Conservation (phyloP, 2,113 vertebrate genomes). For the Xenus cinereus region DNA sequence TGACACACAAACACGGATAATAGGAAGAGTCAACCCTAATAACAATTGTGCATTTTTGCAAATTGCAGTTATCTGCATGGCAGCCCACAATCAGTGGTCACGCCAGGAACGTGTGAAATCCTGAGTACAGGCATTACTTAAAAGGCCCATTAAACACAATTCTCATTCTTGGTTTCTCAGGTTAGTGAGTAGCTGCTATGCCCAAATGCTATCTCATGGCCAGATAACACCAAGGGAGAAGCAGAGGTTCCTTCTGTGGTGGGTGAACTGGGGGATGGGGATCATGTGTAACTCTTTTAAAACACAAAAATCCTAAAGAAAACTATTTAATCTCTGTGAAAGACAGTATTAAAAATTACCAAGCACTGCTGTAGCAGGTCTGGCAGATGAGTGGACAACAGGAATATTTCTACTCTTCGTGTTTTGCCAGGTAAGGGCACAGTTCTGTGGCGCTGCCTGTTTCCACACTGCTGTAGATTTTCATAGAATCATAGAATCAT, state of each 20-base stretch:
- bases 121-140: not conserved
- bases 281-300: not conserved
- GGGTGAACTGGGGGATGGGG: not conserved
- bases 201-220: not conserved
- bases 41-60: not conserved
- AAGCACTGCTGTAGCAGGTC: not conserved
- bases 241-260: not conserved
- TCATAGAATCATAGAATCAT: too few species aligned
- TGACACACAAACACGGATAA: not conserved
- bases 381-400: not conserved
- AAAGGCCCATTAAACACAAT: conserved; percentile 41
- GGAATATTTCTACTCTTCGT: not conserved
- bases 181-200: not conserved
- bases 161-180: conserved; percentile 43
- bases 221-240: not conserved
- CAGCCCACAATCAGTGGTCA: not conserved
- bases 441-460: not conserved
- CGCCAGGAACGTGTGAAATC: not conserved
- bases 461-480: not conserved
- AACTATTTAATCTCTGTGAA: not conserved
- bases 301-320: not conserved
- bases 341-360: not conserved
- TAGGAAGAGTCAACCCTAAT: not conserved
- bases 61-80: conserved; percentile 10
- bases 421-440: not conserved